A percentile compares a stretch with the other conserved stretches of the same genome.
Conservation (phyloP, 2,888 invertebrate genomes). For the Andrena bucephala region DNA sequence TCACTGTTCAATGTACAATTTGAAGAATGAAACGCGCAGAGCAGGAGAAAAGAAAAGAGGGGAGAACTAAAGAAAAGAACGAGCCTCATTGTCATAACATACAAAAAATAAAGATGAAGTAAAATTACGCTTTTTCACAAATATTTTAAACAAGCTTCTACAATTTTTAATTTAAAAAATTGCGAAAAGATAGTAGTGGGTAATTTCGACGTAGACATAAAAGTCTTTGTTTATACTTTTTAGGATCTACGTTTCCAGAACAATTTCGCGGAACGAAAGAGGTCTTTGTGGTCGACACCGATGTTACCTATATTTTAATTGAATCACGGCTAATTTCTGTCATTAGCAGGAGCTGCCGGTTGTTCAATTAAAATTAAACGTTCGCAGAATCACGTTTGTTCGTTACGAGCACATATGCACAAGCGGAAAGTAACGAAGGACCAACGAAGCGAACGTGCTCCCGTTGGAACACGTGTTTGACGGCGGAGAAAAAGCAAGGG, state of each 20-base stretch:
- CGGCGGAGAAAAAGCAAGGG: background rate
- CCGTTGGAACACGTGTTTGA: constrained; percentile 11
- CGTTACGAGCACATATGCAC: background rate
- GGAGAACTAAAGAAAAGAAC: background rate
- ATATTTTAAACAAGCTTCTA: too few species aligned
- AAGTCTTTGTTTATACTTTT: too few species aligned
- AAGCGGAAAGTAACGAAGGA: background rate
- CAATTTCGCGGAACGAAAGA: background rate
- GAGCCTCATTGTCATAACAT: too few species aligned
- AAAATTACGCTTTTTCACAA: too few species aligned
- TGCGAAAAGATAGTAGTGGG: too few species aligned
- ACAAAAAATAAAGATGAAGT: too few species aligned
- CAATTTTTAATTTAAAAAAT: too few species aligned
- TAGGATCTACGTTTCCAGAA: background rate
- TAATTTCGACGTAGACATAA: too few species aligned
- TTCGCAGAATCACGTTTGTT: constrained; percentile 23
- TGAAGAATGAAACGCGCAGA: too few species aligned
- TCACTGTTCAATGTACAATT: too few species aligned
- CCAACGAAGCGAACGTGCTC: constrained; percentile 6
- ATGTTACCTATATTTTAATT: constrained; percentile 42
- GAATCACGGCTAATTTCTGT: constrained; percentile 43
- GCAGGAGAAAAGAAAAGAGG: background rate
- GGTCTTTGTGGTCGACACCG: background rate
- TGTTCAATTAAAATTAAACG: constrained; percentile 49
- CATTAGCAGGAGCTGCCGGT: constrained; percentile 23